Base-by-base conservation (phyloP, 2,888 invertebrate genomes). In the Aelia acuminata region DNA sequence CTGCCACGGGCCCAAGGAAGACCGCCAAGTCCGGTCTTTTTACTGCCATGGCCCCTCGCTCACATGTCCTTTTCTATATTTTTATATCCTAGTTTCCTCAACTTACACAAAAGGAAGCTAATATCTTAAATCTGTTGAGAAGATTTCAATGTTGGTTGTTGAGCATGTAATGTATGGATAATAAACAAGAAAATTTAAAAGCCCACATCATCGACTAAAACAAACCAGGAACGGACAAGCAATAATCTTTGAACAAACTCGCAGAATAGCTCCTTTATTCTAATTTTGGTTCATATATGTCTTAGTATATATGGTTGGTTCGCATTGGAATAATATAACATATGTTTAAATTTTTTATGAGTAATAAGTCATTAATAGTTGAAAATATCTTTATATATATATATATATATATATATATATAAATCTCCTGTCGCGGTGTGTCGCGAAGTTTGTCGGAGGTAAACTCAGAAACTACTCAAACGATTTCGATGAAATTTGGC, bases 1-100 rank as follows among this genome's bases (percentile, higher is more conserved):
- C 80, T 80, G 80, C 39, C 80, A 80, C n/a, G 80, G 43, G 13
- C 4, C 22, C 43, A 80, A 39, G 80, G 80, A n/a, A 47, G 80
- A 80, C 80, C 22, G 80, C 80, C 43, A 80, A 80, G n/a, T 80
- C 80, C 80, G n/a, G 80, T 47, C 80, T 43, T 47, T 80, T 80
- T 80, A 80, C 80, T 80, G n/a, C 75, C 75, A 75, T 13, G 26
- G 57, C 26, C n/a, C 35, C 18, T 35, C 63, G 63, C 18, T 70
- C 18, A 70, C 63, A 70, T 20, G 63, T 35, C 63, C 7, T 70
- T 35, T 70, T 70, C 63, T 70, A 70, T 70, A 70, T 70, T 70
- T 70, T 70, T 70, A 70, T 70, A 70, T 70, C 31, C 63, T 70
- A 70, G 63, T 70, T 70, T 70, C 35, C 8, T 70, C 18, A 70